phyloP scores from a whole-genome alignment of 1,140 invertebrate species.

The Oppia nitens region DNA sequence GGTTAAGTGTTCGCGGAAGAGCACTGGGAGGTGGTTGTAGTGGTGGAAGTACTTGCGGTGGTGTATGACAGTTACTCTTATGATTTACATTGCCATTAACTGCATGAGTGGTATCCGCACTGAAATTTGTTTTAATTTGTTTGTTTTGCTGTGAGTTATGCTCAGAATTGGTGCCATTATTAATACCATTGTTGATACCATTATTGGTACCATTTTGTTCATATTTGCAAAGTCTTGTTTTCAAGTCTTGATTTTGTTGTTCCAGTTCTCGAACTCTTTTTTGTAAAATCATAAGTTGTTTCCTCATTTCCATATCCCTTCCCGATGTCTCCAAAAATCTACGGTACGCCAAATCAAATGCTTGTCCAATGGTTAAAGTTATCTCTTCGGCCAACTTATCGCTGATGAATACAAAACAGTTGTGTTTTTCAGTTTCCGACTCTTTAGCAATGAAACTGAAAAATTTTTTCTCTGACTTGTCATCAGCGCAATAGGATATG shows the following conservation, averaged over 20 bases:
- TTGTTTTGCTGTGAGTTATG: background rate
- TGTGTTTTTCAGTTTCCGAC: constrained; percentile 57
- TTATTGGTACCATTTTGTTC: background rate
- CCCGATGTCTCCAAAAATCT: constrained; percentile 59
- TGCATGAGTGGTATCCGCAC: background rate
- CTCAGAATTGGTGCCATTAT: background rate
- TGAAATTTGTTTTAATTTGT: no score
- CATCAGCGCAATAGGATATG: constrained; percentile 94
- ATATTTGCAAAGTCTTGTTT: constrained; percentile 37
- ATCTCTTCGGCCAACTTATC: constrained; percentile 92
- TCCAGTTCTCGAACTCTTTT: constrained; percentile 52
- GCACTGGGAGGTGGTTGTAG: constrained; percentile 23
- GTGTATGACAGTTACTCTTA: background rate
- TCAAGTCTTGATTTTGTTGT: constrained; percentile 48
- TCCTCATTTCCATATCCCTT: constrained; percentile 50
- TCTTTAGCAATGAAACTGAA: constrained; percentile 94
- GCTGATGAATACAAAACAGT: constrained; percentile 89
- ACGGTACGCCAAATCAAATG: constrained; percentile 86
- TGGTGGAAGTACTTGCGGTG: constrained; percentile 14
- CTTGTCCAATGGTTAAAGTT: constrained; percentile 88
- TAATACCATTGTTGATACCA: no score
- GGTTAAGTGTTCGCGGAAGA: background rate
- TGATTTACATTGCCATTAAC: background rate
- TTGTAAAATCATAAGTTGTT: constrained; percentile 48
- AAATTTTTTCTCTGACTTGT: constrained; percentile 91